Evolutionary conservation across 2,113 vertebrate species (phyloP).

Genomic region (Blennius ocellaris): DNA sequence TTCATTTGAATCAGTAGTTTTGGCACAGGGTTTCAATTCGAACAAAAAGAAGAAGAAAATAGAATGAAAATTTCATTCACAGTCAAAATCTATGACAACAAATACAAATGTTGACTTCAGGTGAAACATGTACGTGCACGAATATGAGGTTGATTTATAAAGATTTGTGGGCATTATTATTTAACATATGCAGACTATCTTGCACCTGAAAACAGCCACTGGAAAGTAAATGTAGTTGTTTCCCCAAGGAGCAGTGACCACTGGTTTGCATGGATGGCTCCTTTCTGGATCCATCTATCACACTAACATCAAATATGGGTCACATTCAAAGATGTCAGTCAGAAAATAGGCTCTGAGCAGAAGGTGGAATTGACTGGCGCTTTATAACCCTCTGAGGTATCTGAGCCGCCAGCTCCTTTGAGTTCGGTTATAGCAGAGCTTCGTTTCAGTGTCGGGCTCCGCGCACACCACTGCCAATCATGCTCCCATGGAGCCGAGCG

Average conservation of each 20-base stretch:
- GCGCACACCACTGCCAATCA: constrained; percentile 62
- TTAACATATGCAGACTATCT: neutral
- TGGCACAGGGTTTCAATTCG: neutral
- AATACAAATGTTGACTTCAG: too few relatives aligned
- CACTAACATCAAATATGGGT: constrained; percentile 18
- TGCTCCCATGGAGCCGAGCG: constrained; percentile 17
- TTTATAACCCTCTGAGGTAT: constrained; percentile 22
- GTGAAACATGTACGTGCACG: too few relatives aligned
- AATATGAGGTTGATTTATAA: too few relatives aligned
- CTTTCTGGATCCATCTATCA: constrained; percentile 24
- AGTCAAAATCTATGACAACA: neutral
- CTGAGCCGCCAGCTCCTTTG: constrained; percentile 33
- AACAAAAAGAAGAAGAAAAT: neutral
- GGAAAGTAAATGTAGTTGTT: neutral
- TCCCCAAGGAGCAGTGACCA: neutral
- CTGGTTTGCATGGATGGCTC: neutral
- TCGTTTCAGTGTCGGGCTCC: constrained; percentile 37
- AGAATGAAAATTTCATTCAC: too few relatives aligned
- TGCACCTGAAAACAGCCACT: neutral
- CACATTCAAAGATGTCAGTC: constrained; percentile 43
- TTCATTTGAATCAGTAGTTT: neutral
- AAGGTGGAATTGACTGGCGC: constrained; percentile 64
- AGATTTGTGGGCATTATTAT: too few relatives aligned
- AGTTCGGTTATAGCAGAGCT: constrained; percentile 38
- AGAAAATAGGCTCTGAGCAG: constrained; percentile 46